phyloP scores from a whole-genome alignment of 2,797 vertebrate genomes.

The Melopsittacus undulatus region DNA sequence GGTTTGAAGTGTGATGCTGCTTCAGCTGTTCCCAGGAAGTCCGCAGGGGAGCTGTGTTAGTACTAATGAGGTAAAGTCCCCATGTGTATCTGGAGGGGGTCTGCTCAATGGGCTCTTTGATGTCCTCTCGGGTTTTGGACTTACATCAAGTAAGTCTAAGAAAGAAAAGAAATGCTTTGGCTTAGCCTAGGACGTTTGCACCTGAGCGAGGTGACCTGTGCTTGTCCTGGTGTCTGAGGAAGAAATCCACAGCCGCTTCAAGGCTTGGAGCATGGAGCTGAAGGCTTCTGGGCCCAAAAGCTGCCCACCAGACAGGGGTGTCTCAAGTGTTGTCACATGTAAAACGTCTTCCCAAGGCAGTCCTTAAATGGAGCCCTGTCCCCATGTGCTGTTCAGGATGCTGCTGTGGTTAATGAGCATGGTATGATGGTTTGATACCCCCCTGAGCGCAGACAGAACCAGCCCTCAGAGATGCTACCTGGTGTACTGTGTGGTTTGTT shows the following conservation, averaged over 20 bases:
- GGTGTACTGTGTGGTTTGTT: background rate
- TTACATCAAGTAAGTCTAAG: slow-evolving; percentile 77
- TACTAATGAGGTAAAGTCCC: slow-evolving; percentile 78
- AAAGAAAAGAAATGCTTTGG: slow-evolving; percentile 58
- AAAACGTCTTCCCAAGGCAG: background rate
- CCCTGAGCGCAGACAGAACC: background rate
- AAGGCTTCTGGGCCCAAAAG: background rate
- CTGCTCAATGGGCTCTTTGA: slow-evolving; percentile 79
- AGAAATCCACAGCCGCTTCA: background rate
- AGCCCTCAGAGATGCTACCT: background rate
- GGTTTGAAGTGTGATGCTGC: slow-evolving; percentile 60
- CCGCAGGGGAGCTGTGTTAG: slow-evolving; percentile 72
- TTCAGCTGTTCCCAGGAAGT: slow-evolving; percentile 71
- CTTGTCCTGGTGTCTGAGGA: slow-evolving; percentile 32
- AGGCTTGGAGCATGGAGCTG: background rate
- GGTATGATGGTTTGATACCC: background rate
- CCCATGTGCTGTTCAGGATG: background rate
- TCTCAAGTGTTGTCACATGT: background rate
- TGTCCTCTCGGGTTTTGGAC: slow-evolving; percentile 78
- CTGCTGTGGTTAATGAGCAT: background rate
- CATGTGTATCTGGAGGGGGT: slow-evolving; percentile 72
- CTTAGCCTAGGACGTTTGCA: slow-evolving; percentile 59
- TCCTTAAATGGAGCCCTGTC: background rate
- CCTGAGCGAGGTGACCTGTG: slow-evolving; percentile 64
- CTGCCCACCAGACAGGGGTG: background rate